Conservation (phyloP, 2,797 vertebrate species). For the Myoxocephalus aenaeus region DNA sequence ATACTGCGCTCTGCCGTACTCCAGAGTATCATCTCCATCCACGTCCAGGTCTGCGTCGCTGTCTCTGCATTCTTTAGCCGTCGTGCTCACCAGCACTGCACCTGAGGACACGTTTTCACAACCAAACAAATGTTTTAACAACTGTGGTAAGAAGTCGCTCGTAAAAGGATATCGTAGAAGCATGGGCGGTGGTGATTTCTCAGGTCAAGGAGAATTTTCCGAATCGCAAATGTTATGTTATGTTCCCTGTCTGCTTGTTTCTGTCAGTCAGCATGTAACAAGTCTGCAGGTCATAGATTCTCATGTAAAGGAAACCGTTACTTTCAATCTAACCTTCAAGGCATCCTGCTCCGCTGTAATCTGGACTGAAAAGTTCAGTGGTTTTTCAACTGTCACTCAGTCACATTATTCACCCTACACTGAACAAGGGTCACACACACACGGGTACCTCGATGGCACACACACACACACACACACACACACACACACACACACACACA, state of each 20-base stretch:
- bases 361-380: constrained; percentile 97
- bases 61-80: constrained; percentile 92
- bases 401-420: constrained; percentile 91
- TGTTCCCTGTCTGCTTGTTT: neutral
- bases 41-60: constrained; percentile 97
- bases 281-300: constrained; percentile 57
- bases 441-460: constrained; percentile 6
- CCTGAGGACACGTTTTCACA: constrained; percentile 78
- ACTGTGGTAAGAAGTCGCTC: neutral
- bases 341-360: constrained; percentile 85
- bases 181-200: neutral
- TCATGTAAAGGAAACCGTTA: constrained; percentile 35
- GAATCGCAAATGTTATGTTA: neutral
- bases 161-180: neutral
- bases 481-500: neutral
- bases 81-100: constrained; percentile 90
- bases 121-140: neutral
- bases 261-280: constrained; percentile 40
- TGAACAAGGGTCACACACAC: constrained; percentile 72
- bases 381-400: constrained; percentile 95
- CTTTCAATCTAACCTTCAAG: constrained; percentile 53
- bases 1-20: constrained; percentile 98
- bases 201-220: neutral
- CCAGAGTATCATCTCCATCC: constrained; percentile 97
- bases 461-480: neutral